Conservation (phyloP, 2,113 vertebrate genomes). For the Vombatus ursinus region DNA sequence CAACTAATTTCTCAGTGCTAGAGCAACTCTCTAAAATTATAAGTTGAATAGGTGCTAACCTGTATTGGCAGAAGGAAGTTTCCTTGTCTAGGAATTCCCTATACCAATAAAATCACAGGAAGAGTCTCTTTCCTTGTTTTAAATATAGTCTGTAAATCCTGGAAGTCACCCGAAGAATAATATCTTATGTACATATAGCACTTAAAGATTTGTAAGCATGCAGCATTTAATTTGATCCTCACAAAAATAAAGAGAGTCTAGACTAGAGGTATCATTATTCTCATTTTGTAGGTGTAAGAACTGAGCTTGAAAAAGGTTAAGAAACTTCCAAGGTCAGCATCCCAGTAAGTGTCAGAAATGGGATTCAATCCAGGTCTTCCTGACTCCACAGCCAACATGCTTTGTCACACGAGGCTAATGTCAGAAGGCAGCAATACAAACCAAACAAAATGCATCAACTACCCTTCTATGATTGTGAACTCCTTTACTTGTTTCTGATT, state of each 20-base stretch:
- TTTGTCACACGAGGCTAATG: background rate
- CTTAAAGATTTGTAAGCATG: background rate
- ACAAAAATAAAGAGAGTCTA: background rate
- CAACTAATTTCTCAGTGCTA: background rate
- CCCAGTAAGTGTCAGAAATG: background rate
- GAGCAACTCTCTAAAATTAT: background rate
- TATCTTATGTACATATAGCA: background rate
- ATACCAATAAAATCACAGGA: background rate
- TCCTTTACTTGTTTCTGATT: background rate
- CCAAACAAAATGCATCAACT: rapidly evolving
- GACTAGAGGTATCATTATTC: background rate
- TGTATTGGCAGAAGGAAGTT: background rate
- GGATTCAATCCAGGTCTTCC: background rate
- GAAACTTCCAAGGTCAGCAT: background rate
- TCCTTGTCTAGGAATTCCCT: background rate
- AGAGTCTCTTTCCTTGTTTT: background rate
- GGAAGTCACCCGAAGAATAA: background rate
- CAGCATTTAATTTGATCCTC: background rate
- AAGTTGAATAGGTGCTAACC: background rate
- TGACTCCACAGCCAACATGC: background rate
- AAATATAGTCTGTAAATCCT: background rate
- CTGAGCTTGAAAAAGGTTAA: background rate
- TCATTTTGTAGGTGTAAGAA: background rate
- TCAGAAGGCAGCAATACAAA: background rate
- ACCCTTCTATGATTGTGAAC: background rate